These are phyloP conservation scores for Platycnemis pennipes DNA, from an alignment of 2,888 invertebrate genomes.

Conservation along the genomic window DNA sequence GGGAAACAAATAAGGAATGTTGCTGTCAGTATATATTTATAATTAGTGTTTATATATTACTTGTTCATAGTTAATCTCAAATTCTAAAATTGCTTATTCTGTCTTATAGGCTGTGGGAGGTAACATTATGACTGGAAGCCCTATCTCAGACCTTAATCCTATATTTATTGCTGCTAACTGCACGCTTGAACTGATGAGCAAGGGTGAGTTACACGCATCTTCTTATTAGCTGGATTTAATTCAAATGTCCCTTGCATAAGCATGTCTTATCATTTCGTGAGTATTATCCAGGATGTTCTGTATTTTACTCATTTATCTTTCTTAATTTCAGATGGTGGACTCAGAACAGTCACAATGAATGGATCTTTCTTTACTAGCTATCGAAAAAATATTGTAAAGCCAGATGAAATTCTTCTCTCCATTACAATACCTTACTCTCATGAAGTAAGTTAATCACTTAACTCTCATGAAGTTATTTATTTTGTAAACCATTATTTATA, in stretches of 20 bases:
- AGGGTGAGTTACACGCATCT: slow-evolving; percentile 73
- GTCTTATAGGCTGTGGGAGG: slow-evolving; percentile 89
- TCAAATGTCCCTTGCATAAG: too few species aligned
- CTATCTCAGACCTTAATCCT: slow-evolving; percentile 97
- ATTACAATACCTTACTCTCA: slow-evolving; percentile 89
- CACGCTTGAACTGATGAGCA: slow-evolving; percentile 84
- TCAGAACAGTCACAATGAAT: slow-evolving; percentile 86
- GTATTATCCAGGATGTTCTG: background rate
- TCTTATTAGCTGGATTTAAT: background rate
- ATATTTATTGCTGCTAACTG: slow-evolving; percentile 90
- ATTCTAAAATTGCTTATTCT: slow-evolving; percentile 57
- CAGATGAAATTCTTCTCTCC: slow-evolving; percentile 90
- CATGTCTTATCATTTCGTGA: too few species aligned
- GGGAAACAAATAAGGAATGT: slow-evolving; percentile 97
- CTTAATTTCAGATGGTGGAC: slow-evolving; percentile 78
- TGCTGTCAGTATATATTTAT: slow-evolving; percentile 81
- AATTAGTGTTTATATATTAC: background rate
- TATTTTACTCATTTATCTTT: background rate
- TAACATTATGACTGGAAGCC: slow-evolving; percentile 97
- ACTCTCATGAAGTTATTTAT: too few species aligned
- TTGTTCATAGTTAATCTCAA: background rate
- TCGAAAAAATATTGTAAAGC: slow-evolving; percentile 86
- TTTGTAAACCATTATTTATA: too few species aligned
- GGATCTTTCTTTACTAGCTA: slow-evolving; percentile 92
- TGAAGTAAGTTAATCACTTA: slow-evolving; percentile 76